Evolutionary conservation across 2,888 invertebrate genomes (phyloP), one percentile per base, ranked within the genome.

Genomic region (Lasioglossum vierecki): DNA sequence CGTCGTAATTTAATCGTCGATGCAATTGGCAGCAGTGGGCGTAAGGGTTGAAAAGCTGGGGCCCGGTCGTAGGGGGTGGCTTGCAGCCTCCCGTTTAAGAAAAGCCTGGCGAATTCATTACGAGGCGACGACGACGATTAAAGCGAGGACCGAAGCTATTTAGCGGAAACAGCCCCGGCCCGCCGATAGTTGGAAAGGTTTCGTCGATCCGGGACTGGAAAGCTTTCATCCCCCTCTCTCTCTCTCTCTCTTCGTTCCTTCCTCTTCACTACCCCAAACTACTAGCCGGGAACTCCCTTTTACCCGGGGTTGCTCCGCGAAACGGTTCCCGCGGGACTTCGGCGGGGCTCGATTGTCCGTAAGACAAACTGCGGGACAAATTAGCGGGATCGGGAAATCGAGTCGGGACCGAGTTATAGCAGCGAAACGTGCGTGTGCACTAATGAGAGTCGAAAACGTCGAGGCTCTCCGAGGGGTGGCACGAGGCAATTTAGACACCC

Each of bases 1-100:
- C 74, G 74, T 75, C 66, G 75, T 85, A 85, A 85, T 85, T 85
- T 80, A 82, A 86, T 86, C 82, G 80, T 68, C 82, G 76, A 75
- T 79, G 75, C 75, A 82, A 80, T 80, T 79, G 82, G 77, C 26
- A 70, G 53, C 53, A 53, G 35, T 46, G 49, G 22, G 44, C 30
- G 30, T 26, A 46, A 71, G 44, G 44, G 26, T 70, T 70, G 70
- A 41, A 70, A 70, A 44, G 44, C 26, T 30, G 15, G 8, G n/a
- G 70, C 41, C 15, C n/a, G 41, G 4, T 6, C 26, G 5, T 26
- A 46, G 71, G 39, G 22, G 22, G 41, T 6, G 39, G n/a, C 26
- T 44, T 15, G 11, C n/a, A 41, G 57, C 9, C 57, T 9, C 57
- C 75, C 79, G 80, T 80, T 80, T 77, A 85, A 84, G 84, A 83